Base-by-base conservation (phyloP, 2,888 invertebrate genomes). In the Agonopterix heracliana region DNA sequence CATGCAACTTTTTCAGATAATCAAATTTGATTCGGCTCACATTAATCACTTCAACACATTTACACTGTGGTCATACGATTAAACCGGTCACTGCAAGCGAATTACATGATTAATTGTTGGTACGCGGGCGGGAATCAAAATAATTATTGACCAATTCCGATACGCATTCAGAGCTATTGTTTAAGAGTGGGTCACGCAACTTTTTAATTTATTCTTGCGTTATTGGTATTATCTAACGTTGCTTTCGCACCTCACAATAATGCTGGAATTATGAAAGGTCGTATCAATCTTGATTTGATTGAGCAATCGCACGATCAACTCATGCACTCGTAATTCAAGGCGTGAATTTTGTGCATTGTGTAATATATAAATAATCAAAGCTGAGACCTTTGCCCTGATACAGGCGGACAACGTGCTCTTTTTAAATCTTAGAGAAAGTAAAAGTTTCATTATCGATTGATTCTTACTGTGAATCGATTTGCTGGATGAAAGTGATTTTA, bases 21-120 rank as follows among this genome's bases (percentile, higher is more conserved):
- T 81, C 77, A 76, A 80, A 81, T 81, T 74, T 74, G 75, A 81
- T 78, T 77, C 74, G 64, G 65, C 65, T 57, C 60, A 71, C 79
- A 83, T 84, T 83, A 83, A 85, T 86, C 84, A 83, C 74, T 75
- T 82, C 79, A 81, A 76, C 81, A 79, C 82, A 78, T 84, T 80
- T 71, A 71, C 73, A 67, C 74, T 65, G 66, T 60, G 67, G 64
- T 68, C 77, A 61, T 57, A 62, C 65, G 61, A 68, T 67, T 66
- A 64, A 54, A 49, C 54, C 49, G 52, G 48, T 52, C 48, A 41
- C 42, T 35, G 41, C 34, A 40, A 42, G 41, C 49, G 48, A 48
- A 47, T 49, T 41, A 62, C 63, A 72, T 83, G 81, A 85, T 84
- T 83, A 82, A 85, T 84, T 77, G 69, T 68, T 60, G 55, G 53